Conservation (phyloP, 2,113 vertebrate genomes). For the Telmatochromis brachygnathus region DNA sequence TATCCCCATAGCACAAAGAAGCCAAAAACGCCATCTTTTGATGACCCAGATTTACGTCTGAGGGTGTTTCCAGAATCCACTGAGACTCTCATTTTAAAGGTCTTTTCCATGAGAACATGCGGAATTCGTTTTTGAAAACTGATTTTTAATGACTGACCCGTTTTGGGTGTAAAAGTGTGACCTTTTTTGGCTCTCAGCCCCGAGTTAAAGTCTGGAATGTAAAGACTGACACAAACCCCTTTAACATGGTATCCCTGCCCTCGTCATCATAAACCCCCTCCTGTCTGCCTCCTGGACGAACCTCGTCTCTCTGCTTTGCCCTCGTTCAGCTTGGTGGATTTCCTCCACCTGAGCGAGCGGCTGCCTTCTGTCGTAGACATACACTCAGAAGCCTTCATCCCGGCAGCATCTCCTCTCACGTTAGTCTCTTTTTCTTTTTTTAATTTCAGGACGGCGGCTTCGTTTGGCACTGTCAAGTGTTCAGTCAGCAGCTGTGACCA, state of each 20-base stretch:
- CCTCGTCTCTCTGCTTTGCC: neutral
- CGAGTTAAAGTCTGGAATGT: neutral
- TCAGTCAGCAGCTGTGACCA: neutral
- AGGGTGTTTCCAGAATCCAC: neutral
- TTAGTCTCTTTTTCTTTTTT: neutral
- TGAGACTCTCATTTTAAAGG: neutral
- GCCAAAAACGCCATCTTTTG: neutral
- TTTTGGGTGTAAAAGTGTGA: neutral
- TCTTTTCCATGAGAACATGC: neutral
- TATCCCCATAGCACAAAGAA: neutral
- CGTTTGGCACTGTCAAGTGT: neutral
- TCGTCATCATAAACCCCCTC: neutral
- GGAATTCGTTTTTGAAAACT: neutral
- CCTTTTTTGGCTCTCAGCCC: neutral
- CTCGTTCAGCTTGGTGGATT: neutral
- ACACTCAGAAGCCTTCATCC: neutral
- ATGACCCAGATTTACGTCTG: neutral
- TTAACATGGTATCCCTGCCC: neutral
- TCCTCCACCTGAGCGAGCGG: neutral
- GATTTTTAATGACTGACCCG: neutral
- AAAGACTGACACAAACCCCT: neutral
- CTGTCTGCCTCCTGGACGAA: neutral
- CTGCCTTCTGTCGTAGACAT: constrained; percentile 22
- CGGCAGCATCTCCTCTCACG: neutral
- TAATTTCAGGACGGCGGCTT: neutral